phyloP scores from a whole-genome alignment of 2,113 vertebrate genomes.

The Apeltes quadracus region DNA sequence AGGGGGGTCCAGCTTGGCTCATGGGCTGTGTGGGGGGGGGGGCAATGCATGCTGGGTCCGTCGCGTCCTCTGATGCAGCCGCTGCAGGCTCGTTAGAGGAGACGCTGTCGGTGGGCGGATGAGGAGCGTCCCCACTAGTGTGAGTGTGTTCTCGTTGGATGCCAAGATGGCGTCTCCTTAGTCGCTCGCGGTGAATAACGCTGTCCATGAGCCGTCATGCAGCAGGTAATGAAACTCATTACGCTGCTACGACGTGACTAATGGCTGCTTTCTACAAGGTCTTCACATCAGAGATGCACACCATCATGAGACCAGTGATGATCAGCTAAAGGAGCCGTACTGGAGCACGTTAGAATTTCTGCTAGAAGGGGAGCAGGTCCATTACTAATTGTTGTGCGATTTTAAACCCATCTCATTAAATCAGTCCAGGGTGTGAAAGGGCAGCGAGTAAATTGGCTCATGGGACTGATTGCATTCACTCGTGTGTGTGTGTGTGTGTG shows the following conservation, averaged over 20 bases:
- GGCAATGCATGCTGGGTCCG: no score
- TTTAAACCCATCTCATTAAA: slow-evolving; percentile 6
- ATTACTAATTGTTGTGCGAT: slow-evolving; percentile 14
- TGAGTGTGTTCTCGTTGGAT: slow-evolving; percentile 7
- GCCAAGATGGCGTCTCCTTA: slow-evolving; percentile 14
- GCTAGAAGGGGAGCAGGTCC: no score
- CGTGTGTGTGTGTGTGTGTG: neutral
- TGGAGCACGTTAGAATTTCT: no score
- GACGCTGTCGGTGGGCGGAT: no score
- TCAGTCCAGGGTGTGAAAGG: neutral
- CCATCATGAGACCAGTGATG: neutral
- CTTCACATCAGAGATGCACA: neutral
- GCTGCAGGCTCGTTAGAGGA: no score
- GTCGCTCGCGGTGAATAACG: slow-evolving; percentile 3
- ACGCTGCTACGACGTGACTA: neutral
- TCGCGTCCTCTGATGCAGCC: no score
- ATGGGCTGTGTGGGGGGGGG: no score
- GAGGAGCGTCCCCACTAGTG: no score
- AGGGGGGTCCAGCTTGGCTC: no score
- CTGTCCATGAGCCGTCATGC: slow-evolving; percentile 5
- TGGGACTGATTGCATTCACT: neutral
- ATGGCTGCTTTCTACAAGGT: neutral
- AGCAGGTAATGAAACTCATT: slow-evolving; percentile 25
- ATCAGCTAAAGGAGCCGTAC: neutral
- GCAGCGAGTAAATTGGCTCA: neutral